These are phyloP conservation scores for Buathra laborator DNA, from an alignment of 2,888 invertebrate genomes.

Conservation along the genomic window DNA sequence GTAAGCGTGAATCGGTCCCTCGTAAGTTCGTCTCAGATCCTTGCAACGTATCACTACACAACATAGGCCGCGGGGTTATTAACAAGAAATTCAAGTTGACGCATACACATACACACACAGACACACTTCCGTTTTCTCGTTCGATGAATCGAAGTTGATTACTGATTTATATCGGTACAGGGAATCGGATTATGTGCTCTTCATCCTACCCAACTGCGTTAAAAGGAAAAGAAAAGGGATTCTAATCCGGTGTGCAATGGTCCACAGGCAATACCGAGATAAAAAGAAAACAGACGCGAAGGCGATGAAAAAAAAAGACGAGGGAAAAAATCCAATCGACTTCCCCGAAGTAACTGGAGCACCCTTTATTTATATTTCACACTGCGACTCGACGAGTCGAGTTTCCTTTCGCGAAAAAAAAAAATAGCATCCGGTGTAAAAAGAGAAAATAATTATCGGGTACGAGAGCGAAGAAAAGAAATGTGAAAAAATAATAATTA, in stretches of 20 bases:
- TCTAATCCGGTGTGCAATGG: neutral
- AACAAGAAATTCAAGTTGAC: slow-evolving; percentile 9
- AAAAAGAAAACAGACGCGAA: slow-evolving; percentile 2
- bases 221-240: neutral
- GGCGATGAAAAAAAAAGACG: neutral
- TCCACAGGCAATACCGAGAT: neutral
- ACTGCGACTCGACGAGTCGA: neutral
- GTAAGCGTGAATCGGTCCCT: slow-evolving; percentile 92
- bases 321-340: slow-evolving; percentile 6
- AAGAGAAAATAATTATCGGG: neutral
- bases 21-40: slow-evolving; percentile 90
- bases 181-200: slow-evolving; percentile 1
- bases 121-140: no score
- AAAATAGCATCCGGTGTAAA: neutral
- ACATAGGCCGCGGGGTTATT: slow-evolving; percentile 11
- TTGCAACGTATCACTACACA: slow-evolving; percentile 91
- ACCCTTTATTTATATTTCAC: slow-evolving; percentile 25
- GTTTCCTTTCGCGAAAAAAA: neutral
- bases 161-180: slow-evolving; percentile 12
- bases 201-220: neutral
- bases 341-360: slow-evolving; percentile 13
- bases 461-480: neutral
- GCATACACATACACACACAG: neutral
- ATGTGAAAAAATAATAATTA: slow-evolving; percentile 12
- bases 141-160: neutral